Base-by-base conservation (phyloP, 2,113 vertebrate species). In the Heterochromis multidens region DNA sequence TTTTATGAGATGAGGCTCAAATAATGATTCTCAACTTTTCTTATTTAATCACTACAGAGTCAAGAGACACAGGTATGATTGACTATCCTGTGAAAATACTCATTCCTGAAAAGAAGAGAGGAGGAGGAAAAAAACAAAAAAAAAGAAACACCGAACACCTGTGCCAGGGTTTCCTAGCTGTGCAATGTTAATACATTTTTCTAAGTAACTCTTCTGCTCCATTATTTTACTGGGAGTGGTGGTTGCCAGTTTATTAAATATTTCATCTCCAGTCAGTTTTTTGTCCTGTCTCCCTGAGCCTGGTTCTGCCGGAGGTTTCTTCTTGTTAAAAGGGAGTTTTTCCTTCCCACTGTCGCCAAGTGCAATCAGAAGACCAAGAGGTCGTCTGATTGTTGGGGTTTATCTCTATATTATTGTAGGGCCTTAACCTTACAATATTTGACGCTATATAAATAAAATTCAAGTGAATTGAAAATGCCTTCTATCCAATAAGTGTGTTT, bases 121-220 rank as follows among this genome's bases (percentile, higher is more conserved):
- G 12, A 43, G 7, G 9, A 9, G 19, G 8, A 1, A 0, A 1
- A 0, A 1, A 5, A 37, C 11, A 65, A 65, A 40, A 21, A 31
- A 31, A 43, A 14, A 6, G 17, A 49, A 49, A 12, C 46, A 16
- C 46, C 40, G 2, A 43, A 13, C 11, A 72, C 9, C 40, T 43
- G 23, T 49, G 25, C 6, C 16, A 72, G 27, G 67, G 29, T 72
- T 49, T 52, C 43, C 16, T 72, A 72, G 10, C 25, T 49, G 25
- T 52, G 17, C 13, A 72, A 29, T 4, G 25, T 13, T n/a, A 6
- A 2, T 0, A 0, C 3, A 1, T 65, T 70, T 70, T 70, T 70
- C 17, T 23, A 27, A 70, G 17, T 19, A 19, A 52, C 49, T 7
- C 7, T 19, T 29, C 65, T 49, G 43, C 35, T 70, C 27, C 37